phyloP scores from a whole-genome alignment of 2,797 vertebrate genomes.

The Arnoldichthys spilopterus region DNA sequence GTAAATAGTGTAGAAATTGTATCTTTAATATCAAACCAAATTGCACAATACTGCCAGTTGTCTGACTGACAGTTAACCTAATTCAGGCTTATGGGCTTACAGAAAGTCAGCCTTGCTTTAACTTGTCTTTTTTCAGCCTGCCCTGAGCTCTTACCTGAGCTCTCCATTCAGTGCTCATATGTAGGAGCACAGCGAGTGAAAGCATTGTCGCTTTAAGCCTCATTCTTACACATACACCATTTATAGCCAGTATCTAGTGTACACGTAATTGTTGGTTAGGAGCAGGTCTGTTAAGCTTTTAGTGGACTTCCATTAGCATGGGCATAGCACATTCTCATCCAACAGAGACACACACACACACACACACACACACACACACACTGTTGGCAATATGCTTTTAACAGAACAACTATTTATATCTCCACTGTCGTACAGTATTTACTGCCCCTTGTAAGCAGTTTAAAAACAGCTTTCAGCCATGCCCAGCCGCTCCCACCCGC shows the following conservation, averaged over 20 bases:
- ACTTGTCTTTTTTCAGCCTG: not conserved
- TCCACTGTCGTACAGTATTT: conserved; percentile 29
- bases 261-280: conserved; percentile 18
- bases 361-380: conserved; percentile 5
- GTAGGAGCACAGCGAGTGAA: not conserved
- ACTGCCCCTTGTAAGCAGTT: not conserved
- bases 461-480: conserved; percentile 32
- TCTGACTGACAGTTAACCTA: conserved; percentile 19
- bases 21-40: conserved; percentile 13
- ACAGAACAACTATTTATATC: conserved; percentile 17
- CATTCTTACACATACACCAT: not conserved
- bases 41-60: not conserved
- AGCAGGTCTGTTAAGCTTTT: conserved; percentile 24
- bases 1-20: not conserved
- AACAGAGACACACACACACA: conserved; percentile 13
- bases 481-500: not conserved
- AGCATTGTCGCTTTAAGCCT: not conserved
- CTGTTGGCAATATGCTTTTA: conserved; percentile 12
- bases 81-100: not conserved
- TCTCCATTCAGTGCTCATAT: not conserved
- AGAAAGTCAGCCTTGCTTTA: not conserved
- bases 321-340: not conserved
- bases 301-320: conserved; percentile 13
- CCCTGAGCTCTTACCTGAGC: not conserved
- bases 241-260: not conserved